These are phyloP conservation scores for Pseudomyrmex dendroicus DNA, from an alignment of 1,140 invertebrate species.

Conservation along the genomic window DNA sequence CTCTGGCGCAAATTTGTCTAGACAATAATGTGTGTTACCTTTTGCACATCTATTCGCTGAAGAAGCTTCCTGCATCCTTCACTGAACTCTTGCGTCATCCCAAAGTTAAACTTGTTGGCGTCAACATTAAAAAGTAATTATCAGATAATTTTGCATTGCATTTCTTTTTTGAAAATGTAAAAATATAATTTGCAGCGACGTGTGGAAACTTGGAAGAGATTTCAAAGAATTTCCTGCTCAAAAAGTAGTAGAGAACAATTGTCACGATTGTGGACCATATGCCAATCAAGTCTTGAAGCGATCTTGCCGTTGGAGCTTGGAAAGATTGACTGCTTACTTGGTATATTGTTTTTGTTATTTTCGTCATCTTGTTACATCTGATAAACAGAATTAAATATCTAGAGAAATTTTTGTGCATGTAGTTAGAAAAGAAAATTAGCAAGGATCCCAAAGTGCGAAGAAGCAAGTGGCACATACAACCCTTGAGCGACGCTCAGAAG, in stretches of 20 bases:
- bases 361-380: background rate
- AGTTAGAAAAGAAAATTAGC: conserved; percentile 85
- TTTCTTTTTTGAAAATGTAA: conserved; percentile 20
- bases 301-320: conserved; percentile 87
- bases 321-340: conserved; percentile 86
- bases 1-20: conserved; percentile 87
- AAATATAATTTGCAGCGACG: conserved; percentile 85
- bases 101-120: conserved; percentile 87
- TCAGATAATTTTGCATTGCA: conserved; percentile 49
- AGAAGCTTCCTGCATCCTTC: conserved; percentile 86
- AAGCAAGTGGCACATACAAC: conserved; percentile 88
- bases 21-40: conserved; percentile 85
- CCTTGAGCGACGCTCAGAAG: conserved; percentile 86
- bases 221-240: conserved; percentile 86
- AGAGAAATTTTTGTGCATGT: conserved; percentile 60
- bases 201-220: conserved; percentile 88
- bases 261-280: conserved; percentile 86
- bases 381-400: background rate
- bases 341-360: conserved; percentile 74
- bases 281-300: conserved; percentile 86
- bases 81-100: conserved; percentile 85
- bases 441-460: conserved; percentile 87
- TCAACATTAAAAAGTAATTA: conserved; percentile 88
- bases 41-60: conserved; percentile 86
- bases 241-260: conserved; percentile 86